Percentiles rank a stretch among this genome's conserved stretches.
Conservation (phyloP, 2,113 vertebrate genomes). For the Cyphomyrus plagiostoma region DNA sequence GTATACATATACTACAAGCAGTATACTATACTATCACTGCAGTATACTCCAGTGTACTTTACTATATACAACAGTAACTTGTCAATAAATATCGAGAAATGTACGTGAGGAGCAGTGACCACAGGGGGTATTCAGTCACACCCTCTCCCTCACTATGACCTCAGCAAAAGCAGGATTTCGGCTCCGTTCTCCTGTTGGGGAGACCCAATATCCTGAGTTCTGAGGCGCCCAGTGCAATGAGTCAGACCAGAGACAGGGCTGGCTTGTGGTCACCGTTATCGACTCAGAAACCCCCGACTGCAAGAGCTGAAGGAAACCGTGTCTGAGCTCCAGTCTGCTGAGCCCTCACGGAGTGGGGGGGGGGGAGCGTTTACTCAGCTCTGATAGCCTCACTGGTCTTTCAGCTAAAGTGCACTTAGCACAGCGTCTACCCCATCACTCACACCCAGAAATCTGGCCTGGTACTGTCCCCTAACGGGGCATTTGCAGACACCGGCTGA, state of each 20-base stretch:
- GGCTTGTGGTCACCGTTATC: neutral
- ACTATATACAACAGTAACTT: neutral
- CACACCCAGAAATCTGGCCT: neutral
- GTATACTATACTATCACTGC: neutral
- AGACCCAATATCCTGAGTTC: neutral
- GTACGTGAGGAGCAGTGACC: neutral
- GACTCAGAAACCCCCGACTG: neutral
- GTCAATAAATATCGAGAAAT: neutral
- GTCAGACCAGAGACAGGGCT: neutral
- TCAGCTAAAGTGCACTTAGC: conserved; percentile 11
- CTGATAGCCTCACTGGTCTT: neutral
- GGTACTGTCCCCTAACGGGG: neutral
- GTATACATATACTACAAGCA: neutral
- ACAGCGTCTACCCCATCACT: conserved; percentile 7
- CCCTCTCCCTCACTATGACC: neutral
- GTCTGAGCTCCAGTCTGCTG: neutral
- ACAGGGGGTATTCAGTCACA: neutral
- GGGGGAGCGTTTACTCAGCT: neutral
- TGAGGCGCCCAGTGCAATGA: neutral
- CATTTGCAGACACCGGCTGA: neutral
- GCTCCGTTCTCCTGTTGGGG: neutral
- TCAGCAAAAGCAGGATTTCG: neutral
- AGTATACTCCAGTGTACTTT: neutral
- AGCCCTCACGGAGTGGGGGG: neutral
- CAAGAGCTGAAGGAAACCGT: neutral